phyloP scores from a whole-genome alignment of 2,113 vertebrate genomes.

The Kryptolebias marmoratus region DNA sequence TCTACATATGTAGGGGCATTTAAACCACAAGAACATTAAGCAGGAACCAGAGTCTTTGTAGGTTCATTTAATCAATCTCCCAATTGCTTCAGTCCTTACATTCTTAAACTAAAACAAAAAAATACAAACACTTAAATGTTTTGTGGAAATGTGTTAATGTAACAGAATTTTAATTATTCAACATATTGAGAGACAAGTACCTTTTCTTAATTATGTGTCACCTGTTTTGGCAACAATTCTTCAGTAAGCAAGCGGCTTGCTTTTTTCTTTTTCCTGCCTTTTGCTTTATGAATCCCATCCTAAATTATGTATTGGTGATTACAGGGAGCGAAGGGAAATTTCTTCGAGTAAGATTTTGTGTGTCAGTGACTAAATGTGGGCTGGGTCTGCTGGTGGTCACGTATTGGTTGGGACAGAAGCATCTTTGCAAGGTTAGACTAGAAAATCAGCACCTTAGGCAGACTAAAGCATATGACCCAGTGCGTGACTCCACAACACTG shows the following conservation, averaged over 20 bases:
- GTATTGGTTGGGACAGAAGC: constrained; percentile 35
- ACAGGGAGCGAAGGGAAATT: neutral
- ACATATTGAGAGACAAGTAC: too few relatives aligned
- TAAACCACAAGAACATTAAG: too few relatives aligned
- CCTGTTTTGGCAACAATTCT: neutral
- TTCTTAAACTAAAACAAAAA: too few relatives aligned
- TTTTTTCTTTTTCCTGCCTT: neutral
- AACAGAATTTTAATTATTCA: neutral
- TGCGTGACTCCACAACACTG: constrained; percentile 61
- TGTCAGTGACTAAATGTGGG: constrained; percentile 8
- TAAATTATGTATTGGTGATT: constrained; percentile 3
- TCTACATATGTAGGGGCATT: too few relatives aligned
- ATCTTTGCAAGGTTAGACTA: constrained; percentile 49
- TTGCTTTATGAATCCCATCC: constrained; percentile 5
- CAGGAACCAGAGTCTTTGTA: too few relatives aligned
- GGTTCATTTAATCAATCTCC: too few relatives aligned
- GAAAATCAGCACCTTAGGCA: constrained; percentile 64
- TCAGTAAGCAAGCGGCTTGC: neutral
- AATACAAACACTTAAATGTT: too few relatives aligned
- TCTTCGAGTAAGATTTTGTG: neutral
- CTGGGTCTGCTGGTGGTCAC: constrained; percentile 27
- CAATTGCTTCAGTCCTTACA: too few relatives aligned
- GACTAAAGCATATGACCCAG: constrained; percentile 63
- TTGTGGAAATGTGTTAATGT: too few relatives aligned
- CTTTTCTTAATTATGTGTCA: neutral